Evolutionary conservation across 2,888 invertebrate genomes (phyloP), one percentile per base, ranked within the genome.

Genomic region (Habroteleia sp.): DNA sequence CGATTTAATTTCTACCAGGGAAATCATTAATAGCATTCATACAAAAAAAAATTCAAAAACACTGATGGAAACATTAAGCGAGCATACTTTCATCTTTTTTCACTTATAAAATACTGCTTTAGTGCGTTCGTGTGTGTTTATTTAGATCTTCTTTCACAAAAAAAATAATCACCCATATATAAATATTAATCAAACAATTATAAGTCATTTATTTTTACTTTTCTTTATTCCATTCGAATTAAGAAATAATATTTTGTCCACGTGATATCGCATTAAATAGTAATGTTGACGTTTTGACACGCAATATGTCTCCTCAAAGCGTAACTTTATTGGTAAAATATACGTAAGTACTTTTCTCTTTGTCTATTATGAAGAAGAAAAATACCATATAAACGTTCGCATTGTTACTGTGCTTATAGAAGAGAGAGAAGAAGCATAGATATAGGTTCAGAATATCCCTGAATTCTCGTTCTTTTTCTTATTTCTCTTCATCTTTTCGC

Each of bases 311-410:
- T 63, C 50, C 62, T 41, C 50, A 48, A 41, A 63, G 46, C 39
- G 16, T 14, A 63, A 63, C 50, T 63, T 63, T 63, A 63, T 63
- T 63, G 63, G 42, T 33, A 48, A 50, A 50, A 63, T 41, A 41
- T 25, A 42, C 50, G 63, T 50, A 62, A 62, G 62, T 63, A 41
- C 50, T 63, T 62, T 48, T 31, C 31, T 62, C 62, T 31, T 48
- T 41, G 23, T 48, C 29, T 7, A 16, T 31, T 7, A 11, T 31
- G 62, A 29, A 50, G 41, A 62, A 62, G 62, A 62, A 62, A 62
- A 50, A 31, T 23, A 39, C 48, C 39, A 62, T 62, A 62, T 62
- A 62, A 62, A 62, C 50, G 62, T 50, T 48, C 62, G 50, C 48
- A 62, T 62, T 62, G 48, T 62, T 62, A 62, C 48, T 63, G 50